phyloP scores from a whole-genome alignment of 2,113 vertebrate genomes.

The Mesitornis unicolor region DNA sequence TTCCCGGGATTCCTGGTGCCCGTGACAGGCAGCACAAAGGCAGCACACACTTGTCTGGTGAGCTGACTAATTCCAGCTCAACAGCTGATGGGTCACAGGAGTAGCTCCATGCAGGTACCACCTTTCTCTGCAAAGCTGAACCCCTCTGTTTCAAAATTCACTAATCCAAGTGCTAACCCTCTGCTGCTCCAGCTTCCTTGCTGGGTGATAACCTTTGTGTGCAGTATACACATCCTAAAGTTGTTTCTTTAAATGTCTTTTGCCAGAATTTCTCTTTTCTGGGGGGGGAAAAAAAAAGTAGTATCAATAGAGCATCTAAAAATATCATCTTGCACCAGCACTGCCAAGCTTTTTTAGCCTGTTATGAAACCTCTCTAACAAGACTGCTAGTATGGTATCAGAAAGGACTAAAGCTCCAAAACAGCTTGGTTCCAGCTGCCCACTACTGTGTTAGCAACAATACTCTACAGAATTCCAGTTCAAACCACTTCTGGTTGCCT shows the following conservation, averaged over 20 bases:
- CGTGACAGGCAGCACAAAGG: background rate
- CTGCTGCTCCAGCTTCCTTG: background rate
- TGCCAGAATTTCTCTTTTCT: background rate
- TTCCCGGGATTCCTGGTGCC: background rate
- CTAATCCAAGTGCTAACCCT: background rate
- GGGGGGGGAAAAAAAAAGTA: too few species aligned
- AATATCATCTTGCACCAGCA: background rate
- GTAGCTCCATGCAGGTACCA: background rate
- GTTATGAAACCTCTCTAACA: background rate
- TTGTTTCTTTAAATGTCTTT: background rate
- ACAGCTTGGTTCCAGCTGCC: slow-evolving; percentile 8
- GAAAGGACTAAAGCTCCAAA: background rate
- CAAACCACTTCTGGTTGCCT: background rate
- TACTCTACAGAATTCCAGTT: background rate
- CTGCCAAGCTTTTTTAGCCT: background rate
- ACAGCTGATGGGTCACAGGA: background rate
- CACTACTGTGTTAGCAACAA: background rate
- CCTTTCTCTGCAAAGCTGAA: background rate
- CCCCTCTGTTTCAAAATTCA: background rate
- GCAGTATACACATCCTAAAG: background rate
- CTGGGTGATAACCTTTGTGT: background rate
- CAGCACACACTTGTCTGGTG: background rate
- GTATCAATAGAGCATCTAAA: background rate
- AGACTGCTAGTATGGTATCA: background rate
- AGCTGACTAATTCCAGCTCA: background rate